Percentiles rank a stretch among this genome's conserved stretches.
Evolutionary conservation across 2,797 vertebrate species (phyloP).

Genomic region (Chromobotia macracanthus): DNA sequence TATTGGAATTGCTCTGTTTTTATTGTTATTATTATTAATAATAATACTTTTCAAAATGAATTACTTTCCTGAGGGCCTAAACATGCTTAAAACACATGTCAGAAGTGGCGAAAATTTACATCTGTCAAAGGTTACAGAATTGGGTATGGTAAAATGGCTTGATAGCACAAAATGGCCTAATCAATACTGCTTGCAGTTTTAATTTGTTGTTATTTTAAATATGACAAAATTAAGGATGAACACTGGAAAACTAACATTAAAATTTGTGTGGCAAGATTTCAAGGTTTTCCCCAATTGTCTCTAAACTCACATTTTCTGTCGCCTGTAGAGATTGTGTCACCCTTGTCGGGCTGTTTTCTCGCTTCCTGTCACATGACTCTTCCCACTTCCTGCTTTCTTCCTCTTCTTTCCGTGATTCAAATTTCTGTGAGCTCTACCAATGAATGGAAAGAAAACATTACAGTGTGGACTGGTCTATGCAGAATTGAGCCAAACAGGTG

Average conservation of each 20-base stretch:
- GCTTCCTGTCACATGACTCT: conserved; percentile 82
- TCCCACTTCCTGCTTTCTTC: conserved; percentile 86
- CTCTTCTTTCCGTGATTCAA: conserved; percentile 81
- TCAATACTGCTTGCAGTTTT: too few species aligned
- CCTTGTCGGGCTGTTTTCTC: conserved; percentile 71
- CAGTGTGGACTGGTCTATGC: not conserved
- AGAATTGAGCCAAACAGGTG: not conserved
- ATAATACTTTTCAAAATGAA: too few species aligned
- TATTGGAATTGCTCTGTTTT: too few species aligned
- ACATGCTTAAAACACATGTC: too few species aligned
- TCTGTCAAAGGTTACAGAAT: too few species aligned
- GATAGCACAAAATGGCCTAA: too few species aligned
- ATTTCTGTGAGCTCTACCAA: conserved; percentile 85
- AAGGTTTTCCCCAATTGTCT: not conserved
- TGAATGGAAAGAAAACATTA: conserved; percentile 32
- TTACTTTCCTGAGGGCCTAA: too few species aligned
- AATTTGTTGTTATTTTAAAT: not conserved
- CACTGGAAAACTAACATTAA: not conserved
- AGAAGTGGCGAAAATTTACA: too few species aligned
- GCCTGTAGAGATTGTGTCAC: conserved; percentile 80
- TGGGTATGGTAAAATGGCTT: too few species aligned
- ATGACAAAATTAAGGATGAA: not conserved
- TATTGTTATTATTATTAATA: not conserved
- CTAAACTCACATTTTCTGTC: conserved; percentile 80
- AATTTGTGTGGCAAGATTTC: not conserved